phyloP scores from a whole-genome alignment of 2,888 invertebrate species.

The Phaonia tiefii region DNA sequence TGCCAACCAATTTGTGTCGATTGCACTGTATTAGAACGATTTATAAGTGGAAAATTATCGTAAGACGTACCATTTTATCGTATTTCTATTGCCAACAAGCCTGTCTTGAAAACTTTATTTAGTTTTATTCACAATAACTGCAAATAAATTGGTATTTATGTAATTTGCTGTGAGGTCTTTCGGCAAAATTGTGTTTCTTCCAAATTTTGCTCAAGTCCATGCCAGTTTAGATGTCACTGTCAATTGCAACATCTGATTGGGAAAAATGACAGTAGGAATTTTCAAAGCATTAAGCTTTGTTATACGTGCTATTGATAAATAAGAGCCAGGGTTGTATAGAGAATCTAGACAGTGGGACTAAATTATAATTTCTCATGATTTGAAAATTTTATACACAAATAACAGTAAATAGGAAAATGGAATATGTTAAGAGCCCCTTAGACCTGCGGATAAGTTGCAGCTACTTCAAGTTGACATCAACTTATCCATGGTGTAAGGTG shows the following conservation, averaged over 20 bases:
- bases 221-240: conserved; percentile 69
- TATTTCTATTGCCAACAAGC: conserved; percentile 62
- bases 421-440: too few species aligned
- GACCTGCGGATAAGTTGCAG: too few species aligned
- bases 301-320: too few species aligned
- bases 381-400: too few species aligned
- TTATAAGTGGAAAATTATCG: conserved; percentile 16
- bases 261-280: conserved; percentile 46
- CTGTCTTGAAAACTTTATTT: conserved; percentile 65
- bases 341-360: too few species aligned
- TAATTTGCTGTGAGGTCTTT: conserved; percentile 73
- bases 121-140: conserved; percentile 61
- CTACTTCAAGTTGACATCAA: too few species aligned
- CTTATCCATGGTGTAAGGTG: too few species aligned
- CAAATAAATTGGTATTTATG: conserved; percentile 73
- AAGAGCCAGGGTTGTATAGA: too few species aligned
- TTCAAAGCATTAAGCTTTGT: conserved; percentile 2
- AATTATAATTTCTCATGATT: too few species aligned
- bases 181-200: conserved; percentile 30
- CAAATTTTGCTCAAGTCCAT: conserved; percentile 65
- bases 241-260: conserved; percentile 27
- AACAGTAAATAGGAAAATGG: too few species aligned
- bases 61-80: conserved; percentile 73
- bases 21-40: too few species aligned
- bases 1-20: too few species aligned